Conservation (phyloP, 2,797 vertebrate species). For the Podargus strigoides region DNA sequence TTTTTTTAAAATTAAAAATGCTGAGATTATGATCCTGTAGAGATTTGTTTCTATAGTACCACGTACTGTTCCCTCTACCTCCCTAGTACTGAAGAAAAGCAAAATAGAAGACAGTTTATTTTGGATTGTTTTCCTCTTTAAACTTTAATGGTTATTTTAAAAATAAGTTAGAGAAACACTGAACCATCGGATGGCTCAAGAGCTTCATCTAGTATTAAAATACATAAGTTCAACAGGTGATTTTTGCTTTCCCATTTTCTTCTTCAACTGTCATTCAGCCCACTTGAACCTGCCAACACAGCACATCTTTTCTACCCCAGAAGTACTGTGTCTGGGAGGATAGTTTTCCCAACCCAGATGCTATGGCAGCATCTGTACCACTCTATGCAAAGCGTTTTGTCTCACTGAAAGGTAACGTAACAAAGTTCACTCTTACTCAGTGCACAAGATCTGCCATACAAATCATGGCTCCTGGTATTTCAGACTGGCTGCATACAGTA, state of each 20-base stretch:
- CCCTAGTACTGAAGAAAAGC: not conserved
- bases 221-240: not conserved
- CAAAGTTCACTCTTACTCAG: not conserved
- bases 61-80: not conserved
- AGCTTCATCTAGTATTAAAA: not conserved
- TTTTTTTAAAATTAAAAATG: not conserved
- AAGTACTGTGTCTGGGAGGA: not conserved
- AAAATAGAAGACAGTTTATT: not conserved
- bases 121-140: not conserved
- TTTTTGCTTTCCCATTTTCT: not conserved
- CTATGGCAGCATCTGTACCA: not conserved
- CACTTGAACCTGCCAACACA: not conserved
- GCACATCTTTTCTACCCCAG: not conserved
- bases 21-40: not conserved
- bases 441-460: not conserved
- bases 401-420: not conserved
- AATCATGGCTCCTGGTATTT: not conserved
- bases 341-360: fast-evolving
- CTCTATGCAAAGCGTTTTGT: not conserved
- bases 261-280: not conserved
- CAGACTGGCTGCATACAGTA: not conserved
- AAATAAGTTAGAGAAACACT: not conserved
- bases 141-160: not conserved
- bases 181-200: not conserved
- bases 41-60: not conserved